Evolutionary conservation across 1,140 invertebrate species (phyloP).

Genomic region (Drosophila paulistorum): DNA sequence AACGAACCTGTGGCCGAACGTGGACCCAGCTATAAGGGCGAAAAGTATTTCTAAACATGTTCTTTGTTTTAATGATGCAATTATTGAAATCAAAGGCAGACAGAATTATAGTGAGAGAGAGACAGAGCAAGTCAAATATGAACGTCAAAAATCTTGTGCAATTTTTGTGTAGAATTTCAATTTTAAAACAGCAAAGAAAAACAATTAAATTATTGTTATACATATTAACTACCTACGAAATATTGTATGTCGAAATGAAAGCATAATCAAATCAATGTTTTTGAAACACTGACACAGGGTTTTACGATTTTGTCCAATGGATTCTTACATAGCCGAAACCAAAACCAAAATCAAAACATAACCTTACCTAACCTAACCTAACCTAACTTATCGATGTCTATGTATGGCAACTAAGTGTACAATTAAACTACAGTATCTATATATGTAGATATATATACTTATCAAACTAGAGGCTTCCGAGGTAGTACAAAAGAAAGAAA

Average conservation of each 20-base stretch:
- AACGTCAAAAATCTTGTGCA: conserved; percentile 63
- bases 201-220: conserved; percentile 55
- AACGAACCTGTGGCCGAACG: conserved; percentile 64
- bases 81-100: conserved; percentile 18
- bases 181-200: conserved; percentile 44
- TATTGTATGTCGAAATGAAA: conserved; percentile 46
- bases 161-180: conserved; percentile 70
- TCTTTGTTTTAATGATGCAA: conserved; percentile 27
- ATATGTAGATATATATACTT: conserved; percentile 66
- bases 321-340: conserved; percentile 39
- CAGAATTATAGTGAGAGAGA: conserved; percentile 33
- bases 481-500: conserved; percentile 68
- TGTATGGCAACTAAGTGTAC: conserved; percentile 54
- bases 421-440: conserved; percentile 46
- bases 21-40: conserved; percentile 65
- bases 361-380: conserved; percentile 36
- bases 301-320: conserved; percentile 42
- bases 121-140: conserved; percentile 14
- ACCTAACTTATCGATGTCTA: conserved; percentile 61
- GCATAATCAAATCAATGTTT: conserved; percentile 76
- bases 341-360: conserved; percentile 28
- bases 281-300: conserved; percentile 58
- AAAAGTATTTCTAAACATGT: conserved; percentile 70
- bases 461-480: conserved; percentile 75
- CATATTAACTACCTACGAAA: conserved; percentile 32